Conservation (phyloP, 2,113 vertebrate species). For the Menidia beryllina region DNA sequence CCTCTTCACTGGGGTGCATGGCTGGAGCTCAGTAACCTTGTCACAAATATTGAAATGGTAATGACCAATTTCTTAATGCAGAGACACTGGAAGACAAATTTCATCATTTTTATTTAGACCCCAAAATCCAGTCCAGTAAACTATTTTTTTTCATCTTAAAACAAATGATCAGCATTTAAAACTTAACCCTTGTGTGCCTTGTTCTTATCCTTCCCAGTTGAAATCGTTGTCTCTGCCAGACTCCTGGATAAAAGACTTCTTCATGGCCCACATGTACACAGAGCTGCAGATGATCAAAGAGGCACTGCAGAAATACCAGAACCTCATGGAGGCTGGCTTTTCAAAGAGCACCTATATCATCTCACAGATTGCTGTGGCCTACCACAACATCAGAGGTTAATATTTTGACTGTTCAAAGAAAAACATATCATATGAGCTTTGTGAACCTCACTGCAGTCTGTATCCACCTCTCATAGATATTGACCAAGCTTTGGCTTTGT, state of each 20-base stretch:
- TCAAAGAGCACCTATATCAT: conserved; percentile 99
- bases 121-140: no score
- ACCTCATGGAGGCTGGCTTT: conserved; percentile 95
- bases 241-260: conserved; percentile 98
- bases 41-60: conserved; percentile 99
- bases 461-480: conserved; percentile 86
- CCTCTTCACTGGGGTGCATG: conserved; percentile 98
- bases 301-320: conserved; percentile 97
- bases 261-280: conserved; percentile 98
- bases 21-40: conserved; percentile 97
- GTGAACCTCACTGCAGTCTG: conserved; percentile 10
- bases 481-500: conserved; percentile 96
- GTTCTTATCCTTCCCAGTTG: conserved; percentile 81
- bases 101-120: no score
- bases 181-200: no score
- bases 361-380: conserved; percentile 98
- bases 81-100: no score
- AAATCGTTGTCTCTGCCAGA: conserved; percentile 97
- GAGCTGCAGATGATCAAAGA: conserved; percentile 99
- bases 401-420: not conserved
- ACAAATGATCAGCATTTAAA: no score
- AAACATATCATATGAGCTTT: not conserved
- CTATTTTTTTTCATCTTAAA: not conserved
- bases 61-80: conserved; percentile 15
- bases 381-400: conserved; percentile 98